phyloP scores from a whole-genome alignment of 2,113 vertebrate species.

The Cromileptes altivelis region DNA sequence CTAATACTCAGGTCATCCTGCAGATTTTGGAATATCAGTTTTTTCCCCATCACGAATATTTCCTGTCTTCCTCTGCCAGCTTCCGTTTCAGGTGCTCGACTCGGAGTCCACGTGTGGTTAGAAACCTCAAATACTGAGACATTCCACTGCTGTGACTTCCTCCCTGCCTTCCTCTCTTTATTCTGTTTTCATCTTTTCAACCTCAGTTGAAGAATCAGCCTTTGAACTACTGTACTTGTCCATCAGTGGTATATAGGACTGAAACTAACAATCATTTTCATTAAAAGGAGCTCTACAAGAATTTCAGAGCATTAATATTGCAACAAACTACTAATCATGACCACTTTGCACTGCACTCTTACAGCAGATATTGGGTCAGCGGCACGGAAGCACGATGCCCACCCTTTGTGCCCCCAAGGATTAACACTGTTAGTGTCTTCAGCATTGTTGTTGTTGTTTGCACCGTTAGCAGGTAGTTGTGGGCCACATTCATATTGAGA shows the following conservation, averaged over 20 bases:
- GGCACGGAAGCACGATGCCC: too few relatives aligned
- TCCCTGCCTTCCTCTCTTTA: constrained; percentile 6
- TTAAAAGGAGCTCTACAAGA: too few relatives aligned
- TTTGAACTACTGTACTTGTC: constrained; percentile 34
- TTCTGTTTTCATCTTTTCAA: constrained; percentile 26
- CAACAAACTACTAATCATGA: not conserved
- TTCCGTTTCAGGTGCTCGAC: constrained; percentile 74
- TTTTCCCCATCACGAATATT: constrained; percentile 46
- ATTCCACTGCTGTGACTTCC: constrained; percentile 61
- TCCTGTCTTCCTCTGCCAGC: constrained; percentile 51
- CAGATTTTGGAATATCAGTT: constrained; percentile 59
- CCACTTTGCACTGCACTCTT: too few relatives aligned
- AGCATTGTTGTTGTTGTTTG: too few relatives aligned
- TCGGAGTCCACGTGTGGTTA: constrained; percentile 48
- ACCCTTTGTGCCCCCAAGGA: too few relatives aligned
- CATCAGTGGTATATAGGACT: not conserved
- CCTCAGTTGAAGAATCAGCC: not conserved
- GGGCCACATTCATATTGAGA: too few relatives aligned
- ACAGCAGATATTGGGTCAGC: too few relatives aligned
- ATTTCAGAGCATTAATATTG: not conserved
- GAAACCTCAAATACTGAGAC: constrained; percentile 48
- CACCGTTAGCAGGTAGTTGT: too few relatives aligned
- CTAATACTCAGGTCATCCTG: constrained; percentile 40
- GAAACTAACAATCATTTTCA: not conserved
- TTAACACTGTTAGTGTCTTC: too few relatives aligned